These are phyloP conservation scores for Drosophila saltans DNA, from an alignment of 1,140 invertebrate species.

Conservation along the genomic window DNA sequence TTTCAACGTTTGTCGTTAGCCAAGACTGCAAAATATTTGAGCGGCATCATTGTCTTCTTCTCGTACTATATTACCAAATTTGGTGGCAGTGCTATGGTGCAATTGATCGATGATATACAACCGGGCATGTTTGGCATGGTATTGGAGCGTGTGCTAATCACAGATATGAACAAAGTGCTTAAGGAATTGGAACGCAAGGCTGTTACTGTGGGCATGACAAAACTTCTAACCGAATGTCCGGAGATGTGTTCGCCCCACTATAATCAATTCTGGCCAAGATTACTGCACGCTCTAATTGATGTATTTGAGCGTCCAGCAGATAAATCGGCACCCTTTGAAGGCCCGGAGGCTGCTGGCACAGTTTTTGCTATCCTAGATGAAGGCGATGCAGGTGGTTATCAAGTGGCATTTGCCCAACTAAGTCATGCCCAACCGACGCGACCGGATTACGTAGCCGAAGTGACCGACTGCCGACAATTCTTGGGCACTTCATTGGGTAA, in stretches of 20 bases:
- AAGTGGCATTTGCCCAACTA: slow-evolving; percentile 94
- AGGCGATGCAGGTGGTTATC: slow-evolving; percentile 88
- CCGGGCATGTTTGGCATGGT: slow-evolving; percentile 97
- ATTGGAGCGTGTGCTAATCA: slow-evolving; percentile 92
- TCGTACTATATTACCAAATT: slow-evolving; percentile 92
- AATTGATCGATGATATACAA: slow-evolving; percentile 94
- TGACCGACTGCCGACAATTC: slow-evolving; percentile 88
- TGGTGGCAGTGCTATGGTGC: slow-evolving; percentile 88
- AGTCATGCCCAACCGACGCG: slow-evolving; percentile 91
- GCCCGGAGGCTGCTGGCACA: slow-evolving; percentile 87
- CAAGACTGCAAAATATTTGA: slow-evolving; percentile 97
- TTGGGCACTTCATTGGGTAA: slow-evolving; percentile 88
- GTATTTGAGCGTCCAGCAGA: slow-evolving; percentile 95
- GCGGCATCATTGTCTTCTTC: slow-evolving; percentile 95
- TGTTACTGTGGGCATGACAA: slow-evolving; percentile 93
- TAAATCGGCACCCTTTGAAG: slow-evolving; percentile 88
- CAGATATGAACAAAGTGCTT: slow-evolving; percentile 93
- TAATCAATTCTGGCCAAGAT: slow-evolving; percentile 79
- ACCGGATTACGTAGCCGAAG: slow-evolving; percentile 88
- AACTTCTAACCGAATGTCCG: slow-evolving; percentile 91
- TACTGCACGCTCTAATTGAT: slow-evolving; percentile 90
- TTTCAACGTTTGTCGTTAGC: slow-evolving; percentile 96
- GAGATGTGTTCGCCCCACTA: slow-evolving; percentile 72
- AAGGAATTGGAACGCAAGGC: slow-evolving; percentile 94
- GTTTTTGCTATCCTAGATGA: slow-evolving; percentile 87